Base-by-base conservation (phyloP, 2,888 invertebrate species). In the Drosophila greeni region DNA sequence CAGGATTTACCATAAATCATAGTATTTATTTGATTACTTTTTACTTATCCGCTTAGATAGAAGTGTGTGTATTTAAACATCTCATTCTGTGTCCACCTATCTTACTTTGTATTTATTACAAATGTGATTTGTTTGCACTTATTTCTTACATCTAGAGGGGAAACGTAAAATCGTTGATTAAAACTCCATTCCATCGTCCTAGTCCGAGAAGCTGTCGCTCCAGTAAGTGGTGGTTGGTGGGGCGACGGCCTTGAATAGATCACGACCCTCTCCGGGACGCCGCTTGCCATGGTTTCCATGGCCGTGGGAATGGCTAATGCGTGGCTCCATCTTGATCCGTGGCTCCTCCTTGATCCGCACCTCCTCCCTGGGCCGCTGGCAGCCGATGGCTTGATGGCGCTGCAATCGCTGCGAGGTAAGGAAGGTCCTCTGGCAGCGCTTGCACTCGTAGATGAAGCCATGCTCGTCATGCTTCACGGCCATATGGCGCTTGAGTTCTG, bases 151-250 rank as follows among this genome's bases (percentile, higher is more conserved):
- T 23, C 62, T 62, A 62, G 7, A 1, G 24, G 31, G 45, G 34
- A 51, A 62, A 62, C 62, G 51, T 51, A 62, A 62, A 62, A 64
- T 64, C 65, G 51, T 64, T 64, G 34, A 62, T 64, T 34, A 31
- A 62, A 62, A 49, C 51, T 62, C 51, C 29, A 18, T 20, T 8
- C 39, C 24, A 36, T 18, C 37, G 24, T 14, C n/a, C 84, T 87
- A 90, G 69, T 90, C 90, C 7, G 90, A 90, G 77, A 89, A 90
- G 42, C 89, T 89, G 65, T 90, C 90, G 70, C 89, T 89, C 90
- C 90, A 90, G 66, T 90, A 89, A 23, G 90, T 90, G 48, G 90
- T 88, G 6, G 89, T 90, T 3, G 88, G 71, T 0, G 90, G 90
- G 5, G 90, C 90, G 20, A 90, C 90, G 31, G 88, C 87, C 68